Evolutionary conservation across 2,797 vertebrate genomes (phyloP), one percentile per base, ranked within the genome.

Genomic region (Mustela erminea): DNA sequence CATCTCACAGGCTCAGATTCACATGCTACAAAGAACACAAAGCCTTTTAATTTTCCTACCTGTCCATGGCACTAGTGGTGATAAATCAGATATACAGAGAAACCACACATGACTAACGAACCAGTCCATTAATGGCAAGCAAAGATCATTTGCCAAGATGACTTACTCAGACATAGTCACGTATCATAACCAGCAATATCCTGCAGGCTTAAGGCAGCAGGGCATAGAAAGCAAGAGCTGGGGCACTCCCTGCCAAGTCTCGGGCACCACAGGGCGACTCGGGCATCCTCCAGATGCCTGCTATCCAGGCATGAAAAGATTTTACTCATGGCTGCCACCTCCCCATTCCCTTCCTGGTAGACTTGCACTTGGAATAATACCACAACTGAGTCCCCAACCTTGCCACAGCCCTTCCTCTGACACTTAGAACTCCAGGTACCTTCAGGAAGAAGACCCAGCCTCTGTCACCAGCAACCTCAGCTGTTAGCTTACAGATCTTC

Each of bases 31-130:
- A 97, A 96, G 89, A 97, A 95, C 91, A 96, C 85, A 89, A 62
- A 29, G 78, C 82, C 95, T 97, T 98, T 97, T 97, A 85, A 97
- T 97, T 97, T 97, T 80, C 92, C 82, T 90, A 97, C 96, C 96
- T 98, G 93, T 92, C 93, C 96, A 92, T 29, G 87, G 92, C 88
- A 90, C 96, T 60, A 70, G 66, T 1, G 74, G 92, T 14, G 5
- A 98, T 98, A 98, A 98, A 97, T 86, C 94, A 98, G 97, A 98
- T 93, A 93, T 60, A 97, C 97, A 96, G 97, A 91, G 27, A 98
- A 98, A 98, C 93, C 91, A 95, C 52, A 95, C 87, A 91, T 89
- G 93, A 98, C 96, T 95, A 98, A 98, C 78, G 92, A 98, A 97
- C 95, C 96, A 97, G 97, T 95, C 96, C 95, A 81, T 94, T 92